A percentile compares a stretch with the other conserved stretches of the same genome.
phyloP scores from a whole-genome alignment of 2,797 vertebrate genomes.

The Anableps anableps region DNA sequence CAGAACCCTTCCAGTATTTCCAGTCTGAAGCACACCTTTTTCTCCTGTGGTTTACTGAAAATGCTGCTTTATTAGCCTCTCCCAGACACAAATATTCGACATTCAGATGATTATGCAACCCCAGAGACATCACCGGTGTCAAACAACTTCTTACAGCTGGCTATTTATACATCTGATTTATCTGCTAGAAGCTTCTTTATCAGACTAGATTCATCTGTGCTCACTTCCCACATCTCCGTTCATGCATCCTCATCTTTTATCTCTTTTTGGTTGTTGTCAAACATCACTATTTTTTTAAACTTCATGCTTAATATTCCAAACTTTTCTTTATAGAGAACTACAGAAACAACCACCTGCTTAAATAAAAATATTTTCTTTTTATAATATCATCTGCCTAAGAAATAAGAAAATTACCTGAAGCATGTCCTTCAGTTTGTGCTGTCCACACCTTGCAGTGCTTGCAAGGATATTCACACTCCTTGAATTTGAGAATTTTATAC shows the following conservation, averaged over 20 bases:
- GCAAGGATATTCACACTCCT: not conserved
- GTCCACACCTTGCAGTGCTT: not conserved
- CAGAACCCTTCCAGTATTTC: not conserved
- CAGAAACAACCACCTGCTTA: not conserved
- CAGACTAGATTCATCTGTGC: not conserved
- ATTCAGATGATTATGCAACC: not conserved
- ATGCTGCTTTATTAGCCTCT: not conserved
- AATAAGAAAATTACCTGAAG: not conserved
- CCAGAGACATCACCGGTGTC: constrained; percentile 2
- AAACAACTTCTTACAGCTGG: not conserved
- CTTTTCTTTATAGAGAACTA: not conserved
- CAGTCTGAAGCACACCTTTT: not conserved
- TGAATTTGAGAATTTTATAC: not conserved
- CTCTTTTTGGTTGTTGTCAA: not conserved
- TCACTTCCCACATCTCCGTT: not conserved
- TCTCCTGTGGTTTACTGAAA: not conserved
- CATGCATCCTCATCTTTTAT: not conserved
- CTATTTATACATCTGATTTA: constrained; percentile 2
- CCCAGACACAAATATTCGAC: not conserved
- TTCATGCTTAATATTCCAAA: not conserved
- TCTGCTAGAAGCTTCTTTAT: not conserved
- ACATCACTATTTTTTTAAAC: not conserved
- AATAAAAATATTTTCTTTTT: not conserved
- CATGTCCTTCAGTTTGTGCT: not conserved
- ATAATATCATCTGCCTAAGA: not conserved